phyloP scores from a whole-genome alignment of 2,113 vertebrate genomes.

The Gasterosteus aculeatus region DNA sequence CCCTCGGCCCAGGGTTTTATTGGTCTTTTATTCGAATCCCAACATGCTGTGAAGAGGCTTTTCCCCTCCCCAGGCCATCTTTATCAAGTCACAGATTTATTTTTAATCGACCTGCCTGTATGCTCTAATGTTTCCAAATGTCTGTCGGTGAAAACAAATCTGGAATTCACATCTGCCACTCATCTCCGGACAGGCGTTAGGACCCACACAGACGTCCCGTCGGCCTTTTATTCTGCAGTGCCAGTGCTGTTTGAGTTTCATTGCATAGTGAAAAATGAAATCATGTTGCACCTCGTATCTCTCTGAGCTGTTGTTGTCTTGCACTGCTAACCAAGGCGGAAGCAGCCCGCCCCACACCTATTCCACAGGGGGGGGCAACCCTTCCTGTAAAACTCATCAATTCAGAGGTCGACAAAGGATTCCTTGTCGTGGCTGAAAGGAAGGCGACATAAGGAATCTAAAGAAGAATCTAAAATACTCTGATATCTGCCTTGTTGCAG shows the following conservation, averaged over 20 bases:
- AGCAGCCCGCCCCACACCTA: neutral
- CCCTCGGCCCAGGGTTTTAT: conserved; percentile 37
- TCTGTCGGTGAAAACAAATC: conserved; percentile 32
- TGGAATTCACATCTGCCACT: conserved; percentile 40
- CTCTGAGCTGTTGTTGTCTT: conserved; percentile 20
- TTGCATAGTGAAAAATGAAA: conserved; percentile 46
- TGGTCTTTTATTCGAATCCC: conserved; percentile 51
- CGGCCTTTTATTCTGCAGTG: conserved; percentile 8
- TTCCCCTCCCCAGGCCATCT: conserved; percentile 16
- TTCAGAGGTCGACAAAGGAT: conserved; percentile 21
- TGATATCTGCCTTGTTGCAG: neutral
- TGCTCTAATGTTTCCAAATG: conserved; percentile 24
- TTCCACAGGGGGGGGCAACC: conserved; percentile 15
- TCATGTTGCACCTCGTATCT: conserved; percentile 33
- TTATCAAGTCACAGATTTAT: conserved; percentile 22
- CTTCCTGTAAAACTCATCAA: conserved; percentile 36
- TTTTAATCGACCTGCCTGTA: conserved; percentile 19
- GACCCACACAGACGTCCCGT: conserved; percentile 17
- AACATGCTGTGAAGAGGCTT: conserved; percentile 12
- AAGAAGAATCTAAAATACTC: neutral
- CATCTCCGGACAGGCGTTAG: conserved; percentile 24
- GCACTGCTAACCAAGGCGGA: conserved; percentile 30
- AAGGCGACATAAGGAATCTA: neutral
- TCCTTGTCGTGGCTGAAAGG: conserved; percentile 16
- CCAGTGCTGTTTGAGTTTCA: conserved; percentile 24